Percentiles rank a stretch among this genome's conserved stretches.
Conservation (phyloP, 2,888 invertebrate genomes). For the Sinotaia quadrata region DNA sequence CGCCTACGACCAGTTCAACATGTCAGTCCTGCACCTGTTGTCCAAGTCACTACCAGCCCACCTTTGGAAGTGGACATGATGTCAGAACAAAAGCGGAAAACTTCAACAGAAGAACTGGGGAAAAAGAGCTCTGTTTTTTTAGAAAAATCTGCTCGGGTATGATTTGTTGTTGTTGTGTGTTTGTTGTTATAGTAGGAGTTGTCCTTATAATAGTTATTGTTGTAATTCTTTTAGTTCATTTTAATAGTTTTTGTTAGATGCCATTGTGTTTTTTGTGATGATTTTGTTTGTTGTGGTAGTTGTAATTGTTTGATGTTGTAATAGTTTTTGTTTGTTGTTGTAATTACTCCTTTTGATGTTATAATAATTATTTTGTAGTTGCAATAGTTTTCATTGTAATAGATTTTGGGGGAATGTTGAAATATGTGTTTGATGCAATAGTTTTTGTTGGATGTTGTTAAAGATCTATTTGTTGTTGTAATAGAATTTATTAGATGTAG, state of each 20-base stretch:
- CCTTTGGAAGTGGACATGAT: conserved; percentile 15
- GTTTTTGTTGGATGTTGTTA: no score
- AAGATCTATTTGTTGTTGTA: no score
- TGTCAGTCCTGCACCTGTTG: conserved; percentile 12
- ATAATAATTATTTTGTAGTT: no score
- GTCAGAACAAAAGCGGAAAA: conserved; percentile 42
- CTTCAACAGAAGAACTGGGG: conserved; percentile 27
- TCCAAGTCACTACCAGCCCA: conserved; percentile 16
- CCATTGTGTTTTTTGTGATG: not conserved
- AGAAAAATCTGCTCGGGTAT: conserved; percentile 56
- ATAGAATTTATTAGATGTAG: no score
- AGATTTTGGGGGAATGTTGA: no score
- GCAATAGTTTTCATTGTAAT: no score
- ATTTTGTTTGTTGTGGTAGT: not conserved
- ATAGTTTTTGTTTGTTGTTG: not conserved
- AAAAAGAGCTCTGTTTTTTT: conserved; percentile 37
- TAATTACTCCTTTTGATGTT: no score
- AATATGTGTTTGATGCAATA: no score
- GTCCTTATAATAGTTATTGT: not conserved
- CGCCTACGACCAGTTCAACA: conserved; percentile 65
- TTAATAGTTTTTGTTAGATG: conserved; percentile 3
- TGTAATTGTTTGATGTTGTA: no score
- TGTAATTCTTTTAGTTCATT: not conserved
- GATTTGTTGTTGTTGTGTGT: no score
- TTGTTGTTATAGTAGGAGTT: no score